phyloP scores from a whole-genome alignment of 2,113 vertebrate species.

The Desmodus rotundus region DNA sequence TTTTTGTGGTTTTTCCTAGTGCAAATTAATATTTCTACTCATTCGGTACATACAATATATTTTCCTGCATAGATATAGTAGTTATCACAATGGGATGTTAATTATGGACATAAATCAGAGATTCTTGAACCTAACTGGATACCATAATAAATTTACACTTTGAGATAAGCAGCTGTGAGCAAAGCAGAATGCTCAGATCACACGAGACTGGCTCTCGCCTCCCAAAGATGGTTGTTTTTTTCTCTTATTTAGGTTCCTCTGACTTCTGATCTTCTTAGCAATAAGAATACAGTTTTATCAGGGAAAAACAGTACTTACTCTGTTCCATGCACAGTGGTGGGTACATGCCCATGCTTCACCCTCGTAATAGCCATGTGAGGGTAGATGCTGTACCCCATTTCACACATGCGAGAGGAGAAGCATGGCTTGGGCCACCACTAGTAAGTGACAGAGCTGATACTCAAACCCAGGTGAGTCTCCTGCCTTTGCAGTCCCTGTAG shows the following conservation, averaged over 20 bases:
- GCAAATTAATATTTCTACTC: conserved; percentile 57
- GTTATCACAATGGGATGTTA: conserved; percentile 62
- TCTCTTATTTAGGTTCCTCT: background rate
- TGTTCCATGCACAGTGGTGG: background rate
- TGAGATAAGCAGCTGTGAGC: conserved; percentile 44
- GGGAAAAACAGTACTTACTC: background rate
- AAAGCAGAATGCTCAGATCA: conserved; percentile 21
- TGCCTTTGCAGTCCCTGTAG: background rate
- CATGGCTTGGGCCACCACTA: background rate
- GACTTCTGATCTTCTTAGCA: conserved; percentile 32
- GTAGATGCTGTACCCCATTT: background rate
- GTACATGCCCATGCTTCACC: background rate
- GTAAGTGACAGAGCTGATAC: background rate
- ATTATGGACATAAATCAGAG: conserved; percentile 61
- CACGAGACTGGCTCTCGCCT: background rate
- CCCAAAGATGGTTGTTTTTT: background rate
- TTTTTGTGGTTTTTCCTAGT: conserved; percentile 17
- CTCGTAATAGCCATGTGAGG: background rate
- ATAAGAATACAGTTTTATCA: background rate
- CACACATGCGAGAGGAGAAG: background rate
- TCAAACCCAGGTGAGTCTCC: background rate
- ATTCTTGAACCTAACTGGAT: conserved; percentile 42
- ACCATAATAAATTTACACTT: conserved; percentile 42
- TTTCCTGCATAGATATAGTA: conserved; percentile 42
- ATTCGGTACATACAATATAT: background rate